Evolutionary conservation across 2,113 vertebrate species (phyloP).

Genomic region (Perognathus longimembris): DNA sequence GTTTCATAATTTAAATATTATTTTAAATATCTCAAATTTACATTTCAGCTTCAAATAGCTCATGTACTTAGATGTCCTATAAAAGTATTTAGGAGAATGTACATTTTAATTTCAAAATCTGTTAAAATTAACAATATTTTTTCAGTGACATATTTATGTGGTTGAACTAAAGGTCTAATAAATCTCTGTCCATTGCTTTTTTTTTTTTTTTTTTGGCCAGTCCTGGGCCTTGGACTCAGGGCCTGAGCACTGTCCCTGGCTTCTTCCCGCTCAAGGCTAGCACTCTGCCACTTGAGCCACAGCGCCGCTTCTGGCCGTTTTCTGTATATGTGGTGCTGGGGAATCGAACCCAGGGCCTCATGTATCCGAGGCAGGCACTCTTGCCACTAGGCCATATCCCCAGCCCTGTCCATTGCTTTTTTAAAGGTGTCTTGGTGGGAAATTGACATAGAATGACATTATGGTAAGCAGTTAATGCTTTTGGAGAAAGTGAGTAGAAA

Average conservation of each 20-base stretch:
- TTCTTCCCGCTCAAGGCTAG: too few species aligned
- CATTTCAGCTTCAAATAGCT: slow-evolving; percentile 59
- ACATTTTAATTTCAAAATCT: slow-evolving; percentile 50
- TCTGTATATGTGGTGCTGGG: too few species aligned
- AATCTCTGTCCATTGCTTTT: slow-evolving; percentile 70
- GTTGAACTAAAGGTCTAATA: slow-evolving; percentile 77
- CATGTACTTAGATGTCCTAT: not conserved
- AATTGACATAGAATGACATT: slow-evolving; percentile 68
- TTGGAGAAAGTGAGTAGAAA: not conserved
- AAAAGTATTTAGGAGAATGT: slow-evolving; percentile 45
- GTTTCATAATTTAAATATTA: slow-evolving; percentile 43
- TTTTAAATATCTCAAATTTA: slow-evolving; percentile 27
- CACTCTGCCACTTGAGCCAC: too few species aligned
- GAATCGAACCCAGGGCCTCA: too few species aligned
- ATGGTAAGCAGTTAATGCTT: slow-evolving; percentile 56
- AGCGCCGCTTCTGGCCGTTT: too few species aligned
- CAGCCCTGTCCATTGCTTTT: slow-evolving; percentile 53
- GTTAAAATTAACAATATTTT: slow-evolving; percentile 64
- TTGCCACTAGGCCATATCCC: too few species aligned
- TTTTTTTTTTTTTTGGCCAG: too few species aligned
- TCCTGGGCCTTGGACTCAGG: too few species aligned
- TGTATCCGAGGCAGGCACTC: too few species aligned
- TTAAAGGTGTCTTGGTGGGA: slow-evolving; percentile 79
- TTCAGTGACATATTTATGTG: slow-evolving; percentile 57
- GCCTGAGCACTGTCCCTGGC: too few species aligned